Conservation (phyloP, 1,140 invertebrate genomes). For the Triops longicaudatus region DNA sequence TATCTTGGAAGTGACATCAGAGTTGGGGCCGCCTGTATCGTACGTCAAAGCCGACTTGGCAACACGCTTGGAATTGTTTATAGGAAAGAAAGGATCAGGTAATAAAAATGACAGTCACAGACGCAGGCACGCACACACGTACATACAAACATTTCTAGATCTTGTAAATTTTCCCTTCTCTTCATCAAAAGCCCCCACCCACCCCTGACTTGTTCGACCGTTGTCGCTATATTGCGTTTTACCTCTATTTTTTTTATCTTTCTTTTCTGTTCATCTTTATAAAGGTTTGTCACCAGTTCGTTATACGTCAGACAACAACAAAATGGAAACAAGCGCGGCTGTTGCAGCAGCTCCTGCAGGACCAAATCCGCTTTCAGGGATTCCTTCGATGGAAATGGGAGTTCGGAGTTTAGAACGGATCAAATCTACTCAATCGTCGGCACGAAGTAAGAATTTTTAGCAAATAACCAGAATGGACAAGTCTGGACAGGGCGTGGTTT, state of each 20-base stretch:
- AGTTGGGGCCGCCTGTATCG: conserved; percentile 27
- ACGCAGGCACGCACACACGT: no score
- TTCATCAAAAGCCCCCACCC: no score
- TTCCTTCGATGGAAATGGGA: conserved; percentile 21
- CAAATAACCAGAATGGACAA: no score
- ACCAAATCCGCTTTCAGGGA: background rate
- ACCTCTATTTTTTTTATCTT: background rate
- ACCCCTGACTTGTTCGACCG: no score
- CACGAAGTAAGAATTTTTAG: background rate
- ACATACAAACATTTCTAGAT: no score
- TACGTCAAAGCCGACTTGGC: conserved; percentile 27
- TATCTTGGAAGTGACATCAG: conserved; percentile 26
- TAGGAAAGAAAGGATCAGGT: conserved; percentile 14
- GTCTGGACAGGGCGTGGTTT: no score
- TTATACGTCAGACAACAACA: background rate
- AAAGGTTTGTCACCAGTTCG: background rate
- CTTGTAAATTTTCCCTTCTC: no score
- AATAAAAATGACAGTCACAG: background rate
- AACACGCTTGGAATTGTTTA: conserved; percentile 17
- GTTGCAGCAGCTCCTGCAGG: background rate
- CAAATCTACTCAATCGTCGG: background rate
- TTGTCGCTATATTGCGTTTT: background rate
- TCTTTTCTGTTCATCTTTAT: background rate
- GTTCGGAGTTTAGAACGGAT: conserved; percentile 25
- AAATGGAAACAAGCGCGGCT: background rate